Conservation (phyloP, 1,140 invertebrate species). For the Rhagoletis pomonella region DNA sequence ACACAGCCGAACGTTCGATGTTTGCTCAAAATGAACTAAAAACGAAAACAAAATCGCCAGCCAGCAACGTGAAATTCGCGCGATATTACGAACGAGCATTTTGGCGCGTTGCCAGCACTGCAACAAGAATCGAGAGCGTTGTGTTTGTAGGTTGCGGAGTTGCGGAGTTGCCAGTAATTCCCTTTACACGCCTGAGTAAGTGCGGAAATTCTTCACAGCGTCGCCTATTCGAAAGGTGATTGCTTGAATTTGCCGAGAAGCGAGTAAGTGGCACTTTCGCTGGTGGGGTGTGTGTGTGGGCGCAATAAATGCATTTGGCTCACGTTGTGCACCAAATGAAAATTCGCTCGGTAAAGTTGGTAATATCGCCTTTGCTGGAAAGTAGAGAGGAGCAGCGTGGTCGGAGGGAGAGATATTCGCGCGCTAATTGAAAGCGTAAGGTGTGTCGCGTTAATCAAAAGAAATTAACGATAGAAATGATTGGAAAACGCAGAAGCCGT, state of each 20-base stretch:
- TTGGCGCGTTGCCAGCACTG: not conserved
- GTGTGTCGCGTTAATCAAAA: constrained; percentile 6
- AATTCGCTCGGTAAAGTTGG: constrained; percentile 6
- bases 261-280: not conserved
- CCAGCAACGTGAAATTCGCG: not conserved
- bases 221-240: not conserved
- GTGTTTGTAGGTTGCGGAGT: constrained; percentile 21
- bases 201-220: constrained; percentile 38
- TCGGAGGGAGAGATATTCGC: not conserved
- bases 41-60: not conserved
- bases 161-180: constrained; percentile 29
- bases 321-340: not conserved
- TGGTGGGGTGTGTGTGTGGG: not conserved
- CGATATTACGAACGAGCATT: too few relatives aligned
- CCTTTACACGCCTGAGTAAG: constrained; percentile 25
- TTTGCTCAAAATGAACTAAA: not conserved
- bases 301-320: not conserved
- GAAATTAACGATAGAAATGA: too few relatives aligned
- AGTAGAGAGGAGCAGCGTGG: too few relatives aligned
- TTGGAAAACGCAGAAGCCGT: too few relatives aligned
- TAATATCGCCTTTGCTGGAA: not conserved
- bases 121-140: not conserved
- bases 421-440: constrained; percentile 10
- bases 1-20: not conserved
- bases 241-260: not conserved